Base-by-base conservation (phyloP, 2,888 invertebrate genomes). In the Drosophila prostipennis region DNA sequence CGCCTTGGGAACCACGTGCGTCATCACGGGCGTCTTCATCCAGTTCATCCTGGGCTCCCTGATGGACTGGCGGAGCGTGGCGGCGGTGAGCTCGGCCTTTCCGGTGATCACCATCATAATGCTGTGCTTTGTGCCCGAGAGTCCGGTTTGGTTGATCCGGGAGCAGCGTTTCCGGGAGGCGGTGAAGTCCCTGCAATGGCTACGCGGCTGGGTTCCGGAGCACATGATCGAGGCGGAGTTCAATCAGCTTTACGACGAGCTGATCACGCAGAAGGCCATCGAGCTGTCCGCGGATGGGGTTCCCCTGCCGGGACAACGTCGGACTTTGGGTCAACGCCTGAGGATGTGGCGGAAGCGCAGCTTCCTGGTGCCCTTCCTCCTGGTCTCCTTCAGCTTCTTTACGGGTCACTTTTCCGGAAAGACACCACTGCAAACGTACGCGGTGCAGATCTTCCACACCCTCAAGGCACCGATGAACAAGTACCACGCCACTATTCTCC, bases 61-160 rank as follows among this genome's bases (percentile, higher is more conserved):
- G 52, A 91, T 96, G 69, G 93, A 93, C 69, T 96, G 96, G 96
- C 93, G 96, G 52, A 94, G 93, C 0, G 94, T 96, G 3, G 95
- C 96, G 0, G 91, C 96, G 1, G 92, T 95, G 74, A 95, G 95
- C 85, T 93, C 95, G n/a, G 87, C 91, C 0, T 94, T 95, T 78
- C 95, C 96, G 39, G 92, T 94, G 2, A 75, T 94, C 3, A 94
- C 96, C 13, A 94, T 96, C 46, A 77, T 94, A 1, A 93, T 94
- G 0, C 92, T 97, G 10, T 95, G 93, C 79, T 94, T 96, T 87
- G 94, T 97, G 5, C 97, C 97, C 0, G 97, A 97, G 91, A 96
- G 96, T 77, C 96, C 97, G 0, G 94, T 95, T 77, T 97, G 96
- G 96, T 92, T 96, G 52, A 94, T 96, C 53, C 93, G 95, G 0